Evolutionary conservation across 2,113 vertebrate species (phyloP), one percentile per base, ranked within the genome.

Genomic region (Piaya cayana): DNA sequence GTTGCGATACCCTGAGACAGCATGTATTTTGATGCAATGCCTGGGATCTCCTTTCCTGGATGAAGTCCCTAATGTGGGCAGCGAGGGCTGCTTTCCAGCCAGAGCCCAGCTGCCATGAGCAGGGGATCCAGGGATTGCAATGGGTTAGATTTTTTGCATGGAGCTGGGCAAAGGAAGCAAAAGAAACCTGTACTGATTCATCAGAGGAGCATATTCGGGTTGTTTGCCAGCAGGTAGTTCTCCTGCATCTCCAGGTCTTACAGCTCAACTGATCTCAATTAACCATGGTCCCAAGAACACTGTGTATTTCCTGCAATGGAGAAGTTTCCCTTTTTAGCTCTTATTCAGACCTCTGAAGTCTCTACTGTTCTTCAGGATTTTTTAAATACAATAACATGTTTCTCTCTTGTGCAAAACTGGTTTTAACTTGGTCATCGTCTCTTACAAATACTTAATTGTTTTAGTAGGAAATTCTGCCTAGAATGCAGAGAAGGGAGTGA

Each of bases 21-120:
- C 34, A 15, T 15, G 6, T 19, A 45, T 52, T 84, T 62, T 8
- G 4, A 22, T 53, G 53, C 52, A 53, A 23, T 58, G 36, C 15
- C 13, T 16, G 20, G 23, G 42, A 45, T n/a, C 36, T 71, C 49
- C 30, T 86, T 69, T 83, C 30, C 42, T 72, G 55, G 50, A 36
- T 60, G 0, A 79, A n/a, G 29, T 49, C 65, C 26, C 45, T 79
- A 4, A 47, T 9, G 4, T 50, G 68, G 64, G 32, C 55, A 83
- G 71, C 45, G 14, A 30, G 59, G 19, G 71, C 64, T 69, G 36
- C 68, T 53, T 6, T 60, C 26, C 47, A 56, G 36, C 19, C 2
- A 3, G 43, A 86, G 9, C n/a, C 16, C 26, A 16, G 11, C 29
- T 4, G 1, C 60, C 2, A 0, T 8, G 59, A 12, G 22, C n/a